Evolutionary conservation across 2,113 vertebrate species (phyloP).

Genomic region (Thinocorus orbignyianus): DNA sequence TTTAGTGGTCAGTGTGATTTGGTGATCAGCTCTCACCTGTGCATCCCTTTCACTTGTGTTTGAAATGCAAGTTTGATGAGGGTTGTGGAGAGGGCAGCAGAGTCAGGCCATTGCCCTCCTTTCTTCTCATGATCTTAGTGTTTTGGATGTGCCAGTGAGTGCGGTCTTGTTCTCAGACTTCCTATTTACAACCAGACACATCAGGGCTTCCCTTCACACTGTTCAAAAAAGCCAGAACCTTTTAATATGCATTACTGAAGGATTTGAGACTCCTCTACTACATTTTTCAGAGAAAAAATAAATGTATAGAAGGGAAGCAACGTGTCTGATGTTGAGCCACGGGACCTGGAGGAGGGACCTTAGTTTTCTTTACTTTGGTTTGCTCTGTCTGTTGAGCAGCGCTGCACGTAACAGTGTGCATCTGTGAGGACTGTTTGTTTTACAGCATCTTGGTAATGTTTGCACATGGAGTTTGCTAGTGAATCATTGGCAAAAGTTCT

Average conservation of each 20-base stretch:
- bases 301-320: neutral
- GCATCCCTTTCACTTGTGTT: neutral
- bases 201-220: neutral
- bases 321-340: neutral
- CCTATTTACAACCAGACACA: neutral
- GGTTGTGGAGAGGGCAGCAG: neutral
- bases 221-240: neutral
- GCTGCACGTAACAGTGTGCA: neutral
- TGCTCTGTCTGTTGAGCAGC: neutral
- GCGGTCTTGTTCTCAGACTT: neutral
- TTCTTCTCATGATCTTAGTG: neutral
- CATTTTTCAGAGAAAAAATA: neutral
- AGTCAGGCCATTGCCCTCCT: neutral
- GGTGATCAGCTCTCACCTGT: neutral
- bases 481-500: conserved; percentile 35
- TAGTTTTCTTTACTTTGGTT: neutral
- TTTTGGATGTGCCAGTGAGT: rapidly evolving
- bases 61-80: neutral
- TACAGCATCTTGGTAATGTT: neutral
- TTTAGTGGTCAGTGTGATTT: neutral
- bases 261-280: neutral
- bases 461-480: conserved; percentile 6
- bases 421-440: neutral
- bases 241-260: neutral
- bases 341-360: neutral